Percentiles rank a stretch among this genome's conserved stretches.
Conservation (phyloP, 2,888 invertebrate species). For the Agrochola circellaris region DNA sequence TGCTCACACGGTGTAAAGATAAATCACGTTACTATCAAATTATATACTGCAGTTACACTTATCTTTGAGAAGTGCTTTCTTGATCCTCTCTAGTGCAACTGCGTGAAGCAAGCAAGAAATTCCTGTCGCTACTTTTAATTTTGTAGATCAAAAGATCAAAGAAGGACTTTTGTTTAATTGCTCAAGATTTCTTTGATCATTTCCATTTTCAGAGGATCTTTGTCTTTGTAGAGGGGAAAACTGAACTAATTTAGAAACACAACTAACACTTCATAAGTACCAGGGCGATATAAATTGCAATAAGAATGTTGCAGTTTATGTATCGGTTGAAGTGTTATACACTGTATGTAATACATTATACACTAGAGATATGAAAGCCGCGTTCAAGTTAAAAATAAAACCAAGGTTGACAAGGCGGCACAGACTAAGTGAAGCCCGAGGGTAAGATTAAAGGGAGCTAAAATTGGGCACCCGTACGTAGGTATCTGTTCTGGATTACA, state of each 20-base stretch:
- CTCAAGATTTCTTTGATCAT: conserved; percentile 18
- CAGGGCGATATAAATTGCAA: conserved; percentile 22
- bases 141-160: conserved; percentile 37
- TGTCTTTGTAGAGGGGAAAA: neutral
- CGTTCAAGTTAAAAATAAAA: conserved; percentile 47
- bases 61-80: conserved; percentile 57
- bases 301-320: conserved; percentile 15
- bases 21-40: conserved; percentile 62
- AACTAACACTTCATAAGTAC: neutral
- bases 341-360: conserved; percentile 19
- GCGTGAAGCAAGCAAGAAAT: conserved; percentile 22
- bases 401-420: conserved; percentile 29
- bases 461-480: conserved; percentile 26
- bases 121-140: conserved; percentile 13
- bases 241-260: conserved; percentile 10
- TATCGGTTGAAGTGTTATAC: conserved; percentile 2
- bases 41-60: conserved; percentile 54
- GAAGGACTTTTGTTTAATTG: conserved; percentile 16
- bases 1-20: conserved; percentile 69
- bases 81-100: conserved; percentile 44
- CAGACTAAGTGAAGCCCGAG: conserved; percentile 24
- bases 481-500: conserved; percentile 9
- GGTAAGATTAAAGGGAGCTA: conserved; percentile 28
- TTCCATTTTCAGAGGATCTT: conserved; percentile 17
- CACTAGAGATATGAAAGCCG: conserved; percentile 25